Evolutionary conservation across 2,797 vertebrate genomes (phyloP).

Genomic region (Neosilurus hyrtlii): DNA sequence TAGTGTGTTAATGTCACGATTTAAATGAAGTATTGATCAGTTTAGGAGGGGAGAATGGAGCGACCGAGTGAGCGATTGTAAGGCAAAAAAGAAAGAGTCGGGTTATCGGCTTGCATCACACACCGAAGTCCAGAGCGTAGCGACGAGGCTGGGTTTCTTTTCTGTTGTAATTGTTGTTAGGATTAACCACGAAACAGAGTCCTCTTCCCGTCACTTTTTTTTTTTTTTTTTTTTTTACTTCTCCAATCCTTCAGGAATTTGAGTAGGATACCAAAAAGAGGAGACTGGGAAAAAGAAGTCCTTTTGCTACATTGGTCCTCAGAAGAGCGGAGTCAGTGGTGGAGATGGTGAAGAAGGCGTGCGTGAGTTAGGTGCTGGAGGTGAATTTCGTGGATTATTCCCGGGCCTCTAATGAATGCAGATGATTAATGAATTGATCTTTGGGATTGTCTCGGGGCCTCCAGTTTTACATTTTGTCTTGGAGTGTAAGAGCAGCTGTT

Average conservation of each 20-base stretch:
- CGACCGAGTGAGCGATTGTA: constrained; percentile 82
- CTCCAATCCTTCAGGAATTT: constrained; percentile 60
- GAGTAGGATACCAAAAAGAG: constrained; percentile 50
- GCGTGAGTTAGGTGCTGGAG: constrained; percentile 57
- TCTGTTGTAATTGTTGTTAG: constrained; percentile 47
- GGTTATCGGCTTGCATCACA: constrained; percentile 81
- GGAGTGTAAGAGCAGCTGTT: constrained; percentile 54
- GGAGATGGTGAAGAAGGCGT: constrained; percentile 58
- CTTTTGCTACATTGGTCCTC: constrained; percentile 52
- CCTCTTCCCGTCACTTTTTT: constrained; percentile 51
- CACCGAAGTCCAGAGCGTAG: constrained; percentile 76
- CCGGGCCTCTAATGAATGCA: constrained; percentile 56
- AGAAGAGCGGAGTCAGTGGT: constrained; percentile 48
- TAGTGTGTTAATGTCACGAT: constrained; percentile 85
- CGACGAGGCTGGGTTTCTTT: constrained; percentile 66
- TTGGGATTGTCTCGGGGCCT: constrained; percentile 65
- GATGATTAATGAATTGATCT: constrained; percentile 57
- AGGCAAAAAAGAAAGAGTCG: constrained; percentile 82
- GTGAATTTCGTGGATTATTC: constrained; percentile 66
- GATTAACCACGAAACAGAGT: constrained; percentile 60
- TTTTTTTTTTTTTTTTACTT: constrained; percentile 65
- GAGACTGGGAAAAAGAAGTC: constrained; percentile 59
- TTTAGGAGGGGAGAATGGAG: constrained; percentile 85
- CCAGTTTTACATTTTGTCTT: constrained; percentile 56
- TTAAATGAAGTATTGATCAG: constrained; percentile 91